These are phyloP conservation scores for Scyliorhinus canicula DNA, from an alignment of 2,797 vertebrate genomes.

Conservation along the genomic window DNA sequence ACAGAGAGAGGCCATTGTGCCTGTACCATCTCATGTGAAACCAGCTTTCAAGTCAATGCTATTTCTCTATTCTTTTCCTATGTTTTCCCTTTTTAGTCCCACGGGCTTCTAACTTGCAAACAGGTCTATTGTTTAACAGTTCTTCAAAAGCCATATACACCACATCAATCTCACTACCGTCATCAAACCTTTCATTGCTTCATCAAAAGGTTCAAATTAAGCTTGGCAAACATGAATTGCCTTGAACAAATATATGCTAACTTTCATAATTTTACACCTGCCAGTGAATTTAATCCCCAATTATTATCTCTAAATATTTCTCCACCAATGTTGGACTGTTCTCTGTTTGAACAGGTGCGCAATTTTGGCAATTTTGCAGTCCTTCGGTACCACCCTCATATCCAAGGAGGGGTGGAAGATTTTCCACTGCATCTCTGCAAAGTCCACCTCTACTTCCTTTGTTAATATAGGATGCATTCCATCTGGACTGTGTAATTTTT, in stretches of 20 bases:
- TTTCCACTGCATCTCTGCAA: too few relatives aligned
- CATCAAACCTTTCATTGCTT: background rate
- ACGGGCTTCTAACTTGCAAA: background rate
- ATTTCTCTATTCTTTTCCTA: background rate
- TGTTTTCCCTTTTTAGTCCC: background rate
- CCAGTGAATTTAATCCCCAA: background rate
- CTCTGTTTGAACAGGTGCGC: background rate
- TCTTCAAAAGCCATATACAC: background rate
- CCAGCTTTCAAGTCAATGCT: background rate
- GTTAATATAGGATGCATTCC: too few relatives aligned
- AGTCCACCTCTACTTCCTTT: too few relatives aligned
- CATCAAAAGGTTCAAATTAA: background rate
- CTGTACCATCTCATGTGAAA: too few relatives aligned
- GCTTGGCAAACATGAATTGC: background rate
- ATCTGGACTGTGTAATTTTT: too few relatives aligned
- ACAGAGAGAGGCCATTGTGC: too few relatives aligned
- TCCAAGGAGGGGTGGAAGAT: too few relatives aligned
- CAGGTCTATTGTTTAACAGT: background rate
- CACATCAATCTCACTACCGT: background rate
- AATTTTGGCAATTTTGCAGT: too few relatives aligned
- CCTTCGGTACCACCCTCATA: too few relatives aligned
- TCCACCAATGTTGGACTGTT: background rate
- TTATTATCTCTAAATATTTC: background rate
- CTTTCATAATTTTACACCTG: background rate
- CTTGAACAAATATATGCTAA: background rate